A percentile compares a stretch with the other conserved stretches of the same genome.
Evolutionary conservation across 1,140 invertebrate genomes (phyloP).

Genomic region (Rhizoglyphus robini): DNA sequence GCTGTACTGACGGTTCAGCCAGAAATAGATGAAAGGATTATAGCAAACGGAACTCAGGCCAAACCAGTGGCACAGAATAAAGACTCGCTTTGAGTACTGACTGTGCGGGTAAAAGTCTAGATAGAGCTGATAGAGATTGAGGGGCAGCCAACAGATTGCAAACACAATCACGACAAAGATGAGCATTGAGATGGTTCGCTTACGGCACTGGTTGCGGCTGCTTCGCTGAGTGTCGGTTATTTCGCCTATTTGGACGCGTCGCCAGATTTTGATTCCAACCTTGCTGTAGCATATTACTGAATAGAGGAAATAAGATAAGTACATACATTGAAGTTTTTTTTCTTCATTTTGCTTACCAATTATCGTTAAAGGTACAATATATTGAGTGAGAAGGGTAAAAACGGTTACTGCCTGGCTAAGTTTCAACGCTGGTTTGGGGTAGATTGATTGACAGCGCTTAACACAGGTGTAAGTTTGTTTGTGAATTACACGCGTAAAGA

Average conservation of each 20-base stretch:
- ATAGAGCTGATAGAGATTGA: background rate
- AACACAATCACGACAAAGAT: constrained; percentile 12
- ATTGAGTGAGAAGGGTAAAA: background rate
- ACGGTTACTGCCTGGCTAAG: too few relatives aligned
- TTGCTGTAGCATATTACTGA: constrained; percentile 3
- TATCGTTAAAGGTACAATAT: background rate
- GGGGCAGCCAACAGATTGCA: constrained; percentile 10
- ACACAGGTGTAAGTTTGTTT: background rate
- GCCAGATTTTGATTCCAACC: constrained; percentile 15
- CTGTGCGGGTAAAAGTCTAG: background rate
- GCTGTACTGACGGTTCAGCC: constrained; percentile 44
- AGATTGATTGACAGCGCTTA: constrained; percentile 1
- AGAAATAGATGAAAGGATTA: constrained; percentile 91
- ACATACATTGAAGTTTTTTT: too few relatives aligned
- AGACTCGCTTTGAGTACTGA: constrained; percentile 41
- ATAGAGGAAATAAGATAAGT: too few relatives aligned
- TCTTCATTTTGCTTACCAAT: too few relatives aligned
- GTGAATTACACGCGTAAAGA: constrained; percentile 44
- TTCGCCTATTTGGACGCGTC: constrained; percentile 8
- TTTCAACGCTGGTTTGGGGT: too few relatives aligned
- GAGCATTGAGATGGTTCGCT: constrained; percentile 17
- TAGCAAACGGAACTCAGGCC: constrained; percentile 92
- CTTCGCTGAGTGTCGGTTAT: background rate
- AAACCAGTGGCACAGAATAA: constrained; percentile 67
- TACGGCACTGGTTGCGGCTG: background rate